phyloP scores from a whole-genome alignment of 35 echinoderm and acorn worm species.

The Chiridota heheva region DNA sequence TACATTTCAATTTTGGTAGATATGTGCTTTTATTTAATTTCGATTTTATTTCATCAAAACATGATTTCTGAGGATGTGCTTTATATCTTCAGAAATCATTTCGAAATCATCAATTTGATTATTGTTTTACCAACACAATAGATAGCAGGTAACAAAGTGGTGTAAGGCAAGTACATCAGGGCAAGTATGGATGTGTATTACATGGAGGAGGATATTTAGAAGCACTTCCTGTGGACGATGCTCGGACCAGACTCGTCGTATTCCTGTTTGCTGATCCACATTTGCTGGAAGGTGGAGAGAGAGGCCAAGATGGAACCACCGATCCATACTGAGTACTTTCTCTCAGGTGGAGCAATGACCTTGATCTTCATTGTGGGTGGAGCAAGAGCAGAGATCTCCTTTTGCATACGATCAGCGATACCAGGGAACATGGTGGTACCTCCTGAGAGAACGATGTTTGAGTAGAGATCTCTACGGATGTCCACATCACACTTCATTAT shows the following conservation, averaged over 20 bases:
- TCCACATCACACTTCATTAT: conserved; percentile 64
- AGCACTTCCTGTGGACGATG: conserved; percentile 73
- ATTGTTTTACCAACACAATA: too few relatives aligned
- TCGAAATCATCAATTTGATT: too few relatives aligned
- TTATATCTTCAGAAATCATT: too few relatives aligned
- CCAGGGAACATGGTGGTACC: conserved; percentile 72
- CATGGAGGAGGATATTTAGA: too few relatives aligned
- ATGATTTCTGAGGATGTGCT: too few relatives aligned
- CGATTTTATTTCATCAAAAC: too few relatives aligned
- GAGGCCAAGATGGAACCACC: conserved; percentile 77
- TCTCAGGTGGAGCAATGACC: conserved; percentile 64
- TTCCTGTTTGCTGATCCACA: conserved; percentile 78
- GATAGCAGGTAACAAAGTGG: too few relatives aligned
- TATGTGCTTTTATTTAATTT: too few relatives aligned
- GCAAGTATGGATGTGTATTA: too few relatives aligned
- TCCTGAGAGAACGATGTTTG: conserved; percentile 54
- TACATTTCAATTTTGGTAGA: too few relatives aligned
- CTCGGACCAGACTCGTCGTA: conserved; percentile 61
- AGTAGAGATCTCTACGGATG: conserved; percentile 54
- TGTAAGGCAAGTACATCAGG: too few relatives aligned
- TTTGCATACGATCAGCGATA: conserved; percentile 64
- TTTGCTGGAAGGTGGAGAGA: conserved; percentile 55
- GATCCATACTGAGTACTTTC: conserved; percentile 81
- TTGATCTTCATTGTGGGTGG: conserved; percentile 64
- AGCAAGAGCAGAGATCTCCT: conserved; percentile 55